These are phyloP conservation scores for Diarsia rubi DNA, from an alignment of 2,888 invertebrate genomes.

Conservation along the genomic window DNA sequence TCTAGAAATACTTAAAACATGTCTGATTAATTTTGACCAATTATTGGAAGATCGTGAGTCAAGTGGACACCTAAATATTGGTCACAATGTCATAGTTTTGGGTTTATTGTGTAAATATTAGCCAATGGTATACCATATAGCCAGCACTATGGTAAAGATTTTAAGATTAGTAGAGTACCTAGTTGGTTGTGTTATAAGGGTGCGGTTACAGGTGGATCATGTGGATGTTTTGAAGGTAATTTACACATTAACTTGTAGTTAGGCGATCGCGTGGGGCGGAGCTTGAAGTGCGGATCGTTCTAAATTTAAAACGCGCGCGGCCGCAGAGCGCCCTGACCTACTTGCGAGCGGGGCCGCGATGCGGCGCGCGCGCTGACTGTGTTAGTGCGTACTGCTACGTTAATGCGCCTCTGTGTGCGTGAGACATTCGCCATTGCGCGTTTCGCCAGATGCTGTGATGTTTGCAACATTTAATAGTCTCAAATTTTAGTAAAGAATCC, in stretches of 20 bases:
- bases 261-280: conserved; percentile 86
- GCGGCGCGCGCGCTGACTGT: conserved; percentile 87
- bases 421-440: conserved; percentile 85
- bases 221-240: conserved; percentile 77
- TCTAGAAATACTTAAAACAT: background rate
- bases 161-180: background rate
- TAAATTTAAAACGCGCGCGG: conserved; percentile 90
- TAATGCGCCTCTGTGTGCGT: conserved; percentile 82
- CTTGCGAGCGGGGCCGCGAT: conserved; percentile 90
- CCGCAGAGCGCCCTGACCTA: conserved; percentile 90
- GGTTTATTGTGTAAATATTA: conserved; percentile 6
- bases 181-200: conserved; percentile 54
- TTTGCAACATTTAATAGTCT: conserved; percentile 83
- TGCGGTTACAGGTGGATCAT: conserved; percentile 73
- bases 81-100: conserved; percentile 1
- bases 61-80: background rate
- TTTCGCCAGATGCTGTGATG: conserved; percentile 89
- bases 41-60: conserved; percentile 1
- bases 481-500: conserved; percentile 71
- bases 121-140: background rate
- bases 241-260: conserved; percentile 82
- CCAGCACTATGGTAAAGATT: background rate
- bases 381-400: conserved; percentile 80
- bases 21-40: conserved; percentile 14
- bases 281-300: conserved; percentile 89